phyloP scores from a whole-genome alignment of 2,888 invertebrate species.

The Aethes cnicana region DNA sequence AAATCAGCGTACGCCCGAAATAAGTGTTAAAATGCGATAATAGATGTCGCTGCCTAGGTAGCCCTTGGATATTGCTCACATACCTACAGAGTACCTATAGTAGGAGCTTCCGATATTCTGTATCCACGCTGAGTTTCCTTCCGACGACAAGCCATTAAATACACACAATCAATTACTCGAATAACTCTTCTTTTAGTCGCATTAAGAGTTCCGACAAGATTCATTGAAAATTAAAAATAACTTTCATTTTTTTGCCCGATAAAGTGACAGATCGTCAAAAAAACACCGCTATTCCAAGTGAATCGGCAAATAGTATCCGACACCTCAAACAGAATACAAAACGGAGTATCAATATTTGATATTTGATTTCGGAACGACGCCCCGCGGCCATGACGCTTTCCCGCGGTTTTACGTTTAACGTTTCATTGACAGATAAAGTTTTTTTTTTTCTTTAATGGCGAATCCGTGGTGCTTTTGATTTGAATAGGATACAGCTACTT shows the following conservation, averaged over 20 bases:
- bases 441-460: too few relatives aligned
- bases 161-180: too few relatives aligned
- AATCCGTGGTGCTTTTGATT: too few relatives aligned
- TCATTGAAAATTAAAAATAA: neutral
- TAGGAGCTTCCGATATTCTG: too few relatives aligned
- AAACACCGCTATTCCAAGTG: constrained; percentile 54
- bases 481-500: too few relatives aligned
- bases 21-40: too few relatives aligned
- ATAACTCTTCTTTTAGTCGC: neutral
- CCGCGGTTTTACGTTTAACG: constrained; percentile 39
- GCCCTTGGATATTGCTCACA: too few relatives aligned
- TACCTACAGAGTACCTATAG: too few relatives aligned
- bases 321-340: constrained; percentile 77
- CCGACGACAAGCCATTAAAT: too few relatives aligned
- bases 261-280: constrained; percentile 50
- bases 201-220: neutral
- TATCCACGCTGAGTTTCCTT: too few relatives aligned
- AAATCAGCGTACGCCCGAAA: too few relatives aligned
- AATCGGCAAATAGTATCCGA: constrained; percentile 73
- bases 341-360: constrained; percentile 80
- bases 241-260: constrained; percentile 29
- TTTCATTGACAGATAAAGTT: constrained; percentile 8
- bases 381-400: constrained; percentile 50
- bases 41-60: too few relatives aligned
- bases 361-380: constrained; percentile 78